Evolutionary conservation across 2,797 vertebrate species (phyloP).

Genomic region (Leptodactylus fallax): DNA sequence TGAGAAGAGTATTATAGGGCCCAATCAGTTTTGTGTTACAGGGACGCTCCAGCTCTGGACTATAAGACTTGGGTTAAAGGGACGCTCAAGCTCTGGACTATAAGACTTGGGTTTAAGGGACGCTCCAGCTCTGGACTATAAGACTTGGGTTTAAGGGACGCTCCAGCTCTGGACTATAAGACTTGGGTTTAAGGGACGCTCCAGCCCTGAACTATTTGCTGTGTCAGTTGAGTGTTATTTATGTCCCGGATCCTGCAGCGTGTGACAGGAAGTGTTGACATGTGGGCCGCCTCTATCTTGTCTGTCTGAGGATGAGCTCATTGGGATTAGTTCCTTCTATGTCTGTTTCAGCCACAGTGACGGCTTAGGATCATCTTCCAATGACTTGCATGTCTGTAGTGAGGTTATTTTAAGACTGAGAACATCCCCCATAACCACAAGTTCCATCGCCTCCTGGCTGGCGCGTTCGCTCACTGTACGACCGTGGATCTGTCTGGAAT

Average conservation of each 20-base stretch:
- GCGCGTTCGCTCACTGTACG: neutral
- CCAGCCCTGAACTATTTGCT: neutral
- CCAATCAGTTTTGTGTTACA: neutral
- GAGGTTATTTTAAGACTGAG: neutral
- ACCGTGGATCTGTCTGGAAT: constrained; percentile 16
- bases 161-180: too few relatives aligned
- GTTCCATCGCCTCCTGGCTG: constrained; percentile 40
- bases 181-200: neutral
- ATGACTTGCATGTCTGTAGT: constrained; percentile 33
- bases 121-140: too few relatives aligned
- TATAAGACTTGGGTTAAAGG: too few relatives aligned
- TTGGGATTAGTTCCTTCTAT: constrained; percentile 29
- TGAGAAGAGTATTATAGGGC: neutral
- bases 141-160: too few relatives aligned
- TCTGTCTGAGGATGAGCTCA: constrained; percentile 15
- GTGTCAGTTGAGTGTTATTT: neutral
- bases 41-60: too few relatives aligned
- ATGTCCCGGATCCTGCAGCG: neutral
- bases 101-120: too few relatives aligned
- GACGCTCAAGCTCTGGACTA: too few relatives aligned
- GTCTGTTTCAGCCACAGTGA: constrained; percentile 13
- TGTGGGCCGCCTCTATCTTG: neutral
- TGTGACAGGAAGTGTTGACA: constrained; percentile 25
- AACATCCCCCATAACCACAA: constrained; percentile 25
- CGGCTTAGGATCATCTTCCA: constrained; percentile 19